Conservation (phyloP, 37 sponge, comb jelly and placozoan species). For the Aplysina aerophoba region DNA sequence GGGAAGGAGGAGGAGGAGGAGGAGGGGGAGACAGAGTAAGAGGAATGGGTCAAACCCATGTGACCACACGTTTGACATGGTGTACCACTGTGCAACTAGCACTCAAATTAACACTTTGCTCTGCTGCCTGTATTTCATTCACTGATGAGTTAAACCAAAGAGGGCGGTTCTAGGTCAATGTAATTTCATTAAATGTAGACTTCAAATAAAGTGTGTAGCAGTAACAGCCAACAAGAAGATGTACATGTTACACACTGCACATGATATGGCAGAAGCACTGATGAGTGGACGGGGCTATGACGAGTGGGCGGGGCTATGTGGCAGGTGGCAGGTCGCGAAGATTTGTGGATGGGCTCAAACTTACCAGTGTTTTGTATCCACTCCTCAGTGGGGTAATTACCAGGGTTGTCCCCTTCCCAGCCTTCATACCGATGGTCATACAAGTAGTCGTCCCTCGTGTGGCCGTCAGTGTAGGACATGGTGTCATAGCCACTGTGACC, state of each 20-base stretch:
- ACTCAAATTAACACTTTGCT: too few relatives aligned
- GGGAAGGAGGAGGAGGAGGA: background rate
- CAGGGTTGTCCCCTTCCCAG: background rate
- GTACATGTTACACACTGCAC: background rate
- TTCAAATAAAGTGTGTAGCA: too few relatives aligned
- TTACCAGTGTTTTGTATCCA: conserved; percentile 25
- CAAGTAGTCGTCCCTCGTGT: background rate
- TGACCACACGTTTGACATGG: too few relatives aligned
- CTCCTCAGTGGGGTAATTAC: background rate
- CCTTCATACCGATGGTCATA: background rate
- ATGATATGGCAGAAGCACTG: background rate
- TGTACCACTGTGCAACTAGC: too few relatives aligned
- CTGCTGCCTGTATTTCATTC: too few relatives aligned
- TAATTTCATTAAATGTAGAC: too few relatives aligned
- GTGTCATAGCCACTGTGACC: too few relatives aligned
- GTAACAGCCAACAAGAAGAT: too few relatives aligned
- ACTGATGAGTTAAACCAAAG: too few relatives aligned
- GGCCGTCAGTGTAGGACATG: too few relatives aligned
- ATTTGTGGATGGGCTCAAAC: background rate
- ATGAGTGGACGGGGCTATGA: background rate
- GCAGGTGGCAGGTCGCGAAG: too few relatives aligned
- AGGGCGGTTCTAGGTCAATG: too few relatives aligned
- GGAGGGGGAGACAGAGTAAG: background rate
- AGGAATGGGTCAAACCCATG: background rate
- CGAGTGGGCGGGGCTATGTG: background rate